These are phyloP conservation scores for Tringa solitaria DNA, from an alignment of 2,113 vertebrate genomes.

Conservation along the genomic window DNA sequence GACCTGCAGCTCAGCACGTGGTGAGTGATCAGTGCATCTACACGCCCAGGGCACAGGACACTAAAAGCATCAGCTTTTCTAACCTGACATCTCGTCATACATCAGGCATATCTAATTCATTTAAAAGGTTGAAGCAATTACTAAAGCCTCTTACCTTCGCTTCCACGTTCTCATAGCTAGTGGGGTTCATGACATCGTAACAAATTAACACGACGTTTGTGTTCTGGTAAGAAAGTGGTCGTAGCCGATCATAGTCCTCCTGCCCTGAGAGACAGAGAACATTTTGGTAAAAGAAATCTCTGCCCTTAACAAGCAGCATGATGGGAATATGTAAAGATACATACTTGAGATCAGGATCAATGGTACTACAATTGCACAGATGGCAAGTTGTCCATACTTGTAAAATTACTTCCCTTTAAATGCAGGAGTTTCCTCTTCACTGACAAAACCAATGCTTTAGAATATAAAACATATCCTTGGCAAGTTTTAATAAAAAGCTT, in stretches of 20 bases:
- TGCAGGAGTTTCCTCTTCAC: neutral
- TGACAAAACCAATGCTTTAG: neutral
- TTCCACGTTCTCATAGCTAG: conserved; percentile 90
- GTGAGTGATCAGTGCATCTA: neutral
- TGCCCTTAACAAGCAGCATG: neutral
- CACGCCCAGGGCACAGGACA: neutral
- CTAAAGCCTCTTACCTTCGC: conserved; percentile 83
- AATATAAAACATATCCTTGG: neutral
- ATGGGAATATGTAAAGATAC: neutral
- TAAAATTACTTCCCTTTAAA: neutral
- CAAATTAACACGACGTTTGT: conserved; percentile 88
- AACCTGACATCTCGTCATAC: neutral
- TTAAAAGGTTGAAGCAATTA: neutral
- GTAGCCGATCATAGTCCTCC: conserved; percentile 92
- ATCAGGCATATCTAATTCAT: neutral
- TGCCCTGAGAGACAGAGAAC: conserved; percentile 79
- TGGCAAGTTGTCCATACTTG: neutral
- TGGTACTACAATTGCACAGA: neutral
- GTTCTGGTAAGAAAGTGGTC: conserved; percentile 93
- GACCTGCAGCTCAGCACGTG: neutral
- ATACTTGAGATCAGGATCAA: neutral
- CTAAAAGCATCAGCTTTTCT: neutral
- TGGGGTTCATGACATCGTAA: conserved; percentile 95
- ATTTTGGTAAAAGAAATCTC: neutral
- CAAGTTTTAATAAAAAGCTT: neutral